Evolutionary conservation across 2,797 vertebrate species (phyloP).

Genomic region (Tamandua tetradactyla): DNA sequence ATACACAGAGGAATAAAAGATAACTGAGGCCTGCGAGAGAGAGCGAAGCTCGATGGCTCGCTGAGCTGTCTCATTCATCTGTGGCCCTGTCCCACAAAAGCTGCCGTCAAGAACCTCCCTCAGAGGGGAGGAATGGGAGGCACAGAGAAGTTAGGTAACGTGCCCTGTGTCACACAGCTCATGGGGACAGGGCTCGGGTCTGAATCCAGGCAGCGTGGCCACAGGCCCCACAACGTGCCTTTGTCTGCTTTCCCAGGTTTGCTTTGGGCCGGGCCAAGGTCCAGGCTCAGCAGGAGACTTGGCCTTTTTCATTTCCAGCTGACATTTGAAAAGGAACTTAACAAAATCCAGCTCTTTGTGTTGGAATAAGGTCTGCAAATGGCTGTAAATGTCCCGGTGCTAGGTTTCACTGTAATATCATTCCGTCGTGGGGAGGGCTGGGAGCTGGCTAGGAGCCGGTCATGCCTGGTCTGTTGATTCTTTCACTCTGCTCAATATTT

Average conservation of each 20-base stretch:
- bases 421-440: neutral
- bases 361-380: neutral
- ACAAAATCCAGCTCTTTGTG: neutral
- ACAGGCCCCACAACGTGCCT: accelerated
- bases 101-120: accelerated
- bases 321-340: neutral
- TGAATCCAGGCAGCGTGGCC: neutral
- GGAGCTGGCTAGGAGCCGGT: neutral
- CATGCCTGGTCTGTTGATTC: neutral
- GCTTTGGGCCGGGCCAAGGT: accelerated
- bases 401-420: neutral
- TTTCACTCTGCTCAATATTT: neutral
- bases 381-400: accelerated
- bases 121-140: accelerated
- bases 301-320: neutral
- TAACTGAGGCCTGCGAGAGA: accelerated
- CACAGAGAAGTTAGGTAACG: neutral
- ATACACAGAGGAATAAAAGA: accelerated
- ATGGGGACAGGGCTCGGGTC: neutral
- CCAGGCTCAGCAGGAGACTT: neutral
- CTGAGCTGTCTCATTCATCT: neutral
- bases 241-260: neutral
- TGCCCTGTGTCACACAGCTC: neutral
- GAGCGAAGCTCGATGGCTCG: neutral
- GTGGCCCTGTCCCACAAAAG: neutral